Evolutionary conservation across 1,140 invertebrate genomes (phyloP).

Genomic region (Nixonia krombeini): DNA sequence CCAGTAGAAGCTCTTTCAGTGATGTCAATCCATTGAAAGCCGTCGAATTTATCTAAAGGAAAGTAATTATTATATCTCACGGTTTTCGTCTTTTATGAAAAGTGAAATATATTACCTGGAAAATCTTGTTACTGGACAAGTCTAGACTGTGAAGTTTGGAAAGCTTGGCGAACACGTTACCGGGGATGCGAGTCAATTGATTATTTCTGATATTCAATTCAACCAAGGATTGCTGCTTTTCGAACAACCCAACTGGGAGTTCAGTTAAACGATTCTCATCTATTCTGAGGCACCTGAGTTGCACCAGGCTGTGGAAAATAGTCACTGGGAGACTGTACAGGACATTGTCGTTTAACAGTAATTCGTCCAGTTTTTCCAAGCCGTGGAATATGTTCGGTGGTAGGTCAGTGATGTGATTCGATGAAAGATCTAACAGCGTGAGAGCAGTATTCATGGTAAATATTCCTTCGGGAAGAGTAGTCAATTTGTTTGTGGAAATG

Average conservation of each 20-base stretch:
- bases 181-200: conserved; percentile 71
- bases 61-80: background rate
- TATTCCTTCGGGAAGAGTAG: conserved; percentile 70
- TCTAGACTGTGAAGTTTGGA: conserved; percentile 62
- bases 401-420: conserved; percentile 67
- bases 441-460: conserved; percentile 65
- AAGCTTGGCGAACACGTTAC: conserved; percentile 74
- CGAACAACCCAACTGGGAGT: conserved; percentile 72
- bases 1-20: conserved; percentile 74
- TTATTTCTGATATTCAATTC: conserved; percentile 78
- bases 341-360: conserved; percentile 71
- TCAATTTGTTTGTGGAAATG: conserved; percentile 81
- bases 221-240: conserved; percentile 70
- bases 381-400: conserved; percentile 63
- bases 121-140: conserved; percentile 72
- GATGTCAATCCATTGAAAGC: conserved; percentile 71
- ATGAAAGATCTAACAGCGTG: conserved; percentile 68
- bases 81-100: background rate
- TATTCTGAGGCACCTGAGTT: conserved; percentile 79
- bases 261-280: conserved; percentile 79
- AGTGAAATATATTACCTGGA: conserved; percentile 49
- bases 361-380: conserved; percentile 67
- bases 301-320: conserved; percentile 76
- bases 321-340: conserved; percentile 65
- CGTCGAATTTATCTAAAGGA: conserved; percentile 41